Evolutionary conservation across 1,140 invertebrate species (phyloP), one percentile per base, ranked within the genome.

Genomic region (Stegodyphus dumicola): DNA sequence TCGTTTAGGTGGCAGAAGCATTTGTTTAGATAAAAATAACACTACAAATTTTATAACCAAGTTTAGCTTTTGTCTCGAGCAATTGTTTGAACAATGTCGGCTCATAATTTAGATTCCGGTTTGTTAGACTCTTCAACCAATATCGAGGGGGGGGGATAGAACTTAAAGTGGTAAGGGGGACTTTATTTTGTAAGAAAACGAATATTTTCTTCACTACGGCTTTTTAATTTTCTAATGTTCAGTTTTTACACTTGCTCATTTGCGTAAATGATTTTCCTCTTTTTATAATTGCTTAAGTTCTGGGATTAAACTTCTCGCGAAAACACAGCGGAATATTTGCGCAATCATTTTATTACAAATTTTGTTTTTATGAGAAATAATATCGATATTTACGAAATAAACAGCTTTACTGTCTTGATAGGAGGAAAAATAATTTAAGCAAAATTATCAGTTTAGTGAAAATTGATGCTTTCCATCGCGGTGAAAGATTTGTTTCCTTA

Each of bases 1-100:
- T 85, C 73, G 17, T 85, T 85, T 85, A 70, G 74, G 51, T 69
- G 81, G 81, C 74, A 76, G 81, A 51, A 85, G 81, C 81, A 77
- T 76, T 85, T 85, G 81, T 85, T 85, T 85, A 49, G 64, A 85
- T 85, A 85, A 85, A 85, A 85, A 85, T 85, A 85, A 85, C 81
- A 76, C 81, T 85, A 48, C 74, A 85, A 73, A 85, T 85, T 85
- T 85, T 85, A 85, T 85, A 85, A 85, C 81, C 81, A 76, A 85
- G 74, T 85, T 85, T 85, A 85, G 73, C 73, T 85, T 85, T 85
- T 85, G 74, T 85, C 74, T 85, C 17, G 65, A 67, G 52, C 81
- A 52, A 77, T 85, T 85, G 81, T 85, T 85, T 85, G 51, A 85
- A 70, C 81, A 53, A 74, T 74, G 71, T 74, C 52, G 71, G 74